These are phyloP conservation scores for Odontamblyopus lacepedii DNA, from an alignment of 2,797 vertebrate genomes.

Conservation along the genomic window DNA sequence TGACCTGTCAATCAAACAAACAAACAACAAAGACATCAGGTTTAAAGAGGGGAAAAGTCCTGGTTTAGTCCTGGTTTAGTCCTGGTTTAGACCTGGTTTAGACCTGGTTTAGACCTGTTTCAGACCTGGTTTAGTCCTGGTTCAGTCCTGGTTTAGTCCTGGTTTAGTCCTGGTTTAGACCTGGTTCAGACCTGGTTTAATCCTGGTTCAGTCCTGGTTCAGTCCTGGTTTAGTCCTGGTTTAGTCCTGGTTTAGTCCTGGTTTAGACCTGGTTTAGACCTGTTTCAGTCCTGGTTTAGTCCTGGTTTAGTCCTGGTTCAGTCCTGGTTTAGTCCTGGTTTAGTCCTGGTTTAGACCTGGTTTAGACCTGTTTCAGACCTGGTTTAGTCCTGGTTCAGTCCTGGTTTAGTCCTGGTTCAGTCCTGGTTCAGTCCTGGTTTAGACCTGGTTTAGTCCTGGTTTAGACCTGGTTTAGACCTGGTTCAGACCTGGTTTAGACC, in stretches of 20 bases:
- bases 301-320: too few species aligned
- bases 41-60: neutral
- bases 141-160: neutral
- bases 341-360: too few species aligned
- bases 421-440: too few species aligned
- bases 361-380: too few species aligned
- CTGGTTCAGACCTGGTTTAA: neutral
- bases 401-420: neutral
- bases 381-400: too few species aligned
- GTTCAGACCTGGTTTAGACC: too few species aligned
- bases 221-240: neutral
- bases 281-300: neutral
- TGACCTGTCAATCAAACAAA: neutral
- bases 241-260: too few species aligned
- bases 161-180: neutral
- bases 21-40: neutral
- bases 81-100: neutral
- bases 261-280: too few species aligned
- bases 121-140: too few species aligned
- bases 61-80: neutral
- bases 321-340: too few species aligned
- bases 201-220: neutral
- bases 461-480: too few species aligned
- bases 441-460: too few species aligned
- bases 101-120: neutral